phyloP scores from a whole-genome alignment of 1,140 invertebrate genomes.

The Drosophila orena region DNA sequence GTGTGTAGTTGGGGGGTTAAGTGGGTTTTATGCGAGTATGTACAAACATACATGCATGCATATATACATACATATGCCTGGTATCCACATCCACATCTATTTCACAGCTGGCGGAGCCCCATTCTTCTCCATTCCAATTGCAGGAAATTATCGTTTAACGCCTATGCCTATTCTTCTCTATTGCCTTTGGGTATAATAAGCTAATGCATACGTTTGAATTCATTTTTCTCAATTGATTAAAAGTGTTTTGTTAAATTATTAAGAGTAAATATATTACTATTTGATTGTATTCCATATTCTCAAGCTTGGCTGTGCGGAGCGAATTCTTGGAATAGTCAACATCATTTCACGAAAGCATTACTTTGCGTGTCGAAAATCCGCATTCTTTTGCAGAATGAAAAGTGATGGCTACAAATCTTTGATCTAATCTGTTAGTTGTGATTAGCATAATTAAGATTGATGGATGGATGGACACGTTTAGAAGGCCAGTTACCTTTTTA shows the following conservation, averaged over 20 bases:
- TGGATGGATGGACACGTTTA: conserved; percentile 4
- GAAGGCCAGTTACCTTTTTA: neutral
- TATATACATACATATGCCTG: too few relatives aligned
- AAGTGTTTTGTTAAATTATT: too few relatives aligned
- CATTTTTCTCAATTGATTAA: neutral
- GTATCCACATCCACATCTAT: conserved; percentile 2
- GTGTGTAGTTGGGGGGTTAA: neutral
- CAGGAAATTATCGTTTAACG: conserved; percentile 45
- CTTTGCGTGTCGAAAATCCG: conserved; percentile 18
- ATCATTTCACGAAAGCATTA: too few relatives aligned
- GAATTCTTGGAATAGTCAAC: neutral
- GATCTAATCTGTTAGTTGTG: conserved; percentile 16
- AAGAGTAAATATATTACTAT: neutral
- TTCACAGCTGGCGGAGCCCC: neutral
- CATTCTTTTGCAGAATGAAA: conserved; percentile 31
- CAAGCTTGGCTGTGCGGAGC: neutral
- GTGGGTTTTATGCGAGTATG: neutral
- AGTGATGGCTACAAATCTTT: conserved; percentile 19
- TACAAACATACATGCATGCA: neutral
- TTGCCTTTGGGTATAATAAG: neutral
- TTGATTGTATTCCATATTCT: too few relatives aligned
- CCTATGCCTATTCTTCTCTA: conserved; percentile 3
- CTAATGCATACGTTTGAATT: neutral
- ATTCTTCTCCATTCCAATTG: conserved; percentile 19
- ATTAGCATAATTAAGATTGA: conserved; percentile 36